Evolutionary conservation across 1,140 invertebrate species (phyloP).

Genomic region (Pseudomyrmex dendroicus): DNA sequence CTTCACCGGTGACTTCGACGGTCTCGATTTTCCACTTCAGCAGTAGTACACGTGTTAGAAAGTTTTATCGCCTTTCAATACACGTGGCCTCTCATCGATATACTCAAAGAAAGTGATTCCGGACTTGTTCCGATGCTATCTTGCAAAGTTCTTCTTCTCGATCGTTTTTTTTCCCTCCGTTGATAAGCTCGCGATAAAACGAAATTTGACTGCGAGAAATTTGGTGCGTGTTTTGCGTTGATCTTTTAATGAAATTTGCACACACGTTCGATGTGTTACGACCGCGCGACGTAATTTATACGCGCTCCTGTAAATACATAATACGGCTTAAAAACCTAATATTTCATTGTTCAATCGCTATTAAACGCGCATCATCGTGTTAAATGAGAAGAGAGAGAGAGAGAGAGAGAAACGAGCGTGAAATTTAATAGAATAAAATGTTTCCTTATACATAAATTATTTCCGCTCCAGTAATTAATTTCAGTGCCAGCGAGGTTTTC

Average conservation of each 20-base stretch:
- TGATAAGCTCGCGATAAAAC: conserved; percentile 18
- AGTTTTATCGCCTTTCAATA: conserved; percentile 59
- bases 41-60: conserved; percentile 40
- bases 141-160: conserved; percentile 30
- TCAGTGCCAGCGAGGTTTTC: neutral
- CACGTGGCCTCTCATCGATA: conserved; percentile 47
- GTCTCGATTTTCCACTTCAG: conserved; percentile 24
- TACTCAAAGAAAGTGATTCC: conserved; percentile 51
- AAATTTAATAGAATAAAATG: conserved; percentile 4
- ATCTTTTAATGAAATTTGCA: neutral
- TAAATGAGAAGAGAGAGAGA: neutral
- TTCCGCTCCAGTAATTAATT: conserved; percentile 13
- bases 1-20: conserved; percentile 1
- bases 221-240: neutral
- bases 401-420: neutral
- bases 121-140: conserved; percentile 51
- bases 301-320: neutral
- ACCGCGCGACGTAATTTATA: neutral
- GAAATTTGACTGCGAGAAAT: neutral
- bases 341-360: neutral
- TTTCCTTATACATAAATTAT: conserved; percentile 8
- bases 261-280: conserved; percentile 1
- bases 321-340: neutral
- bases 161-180: neutral
- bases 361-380: conserved; percentile 7